Conservation (phyloP, 2,888 invertebrate genomes). For the Xestia c-nigrum region DNA sequence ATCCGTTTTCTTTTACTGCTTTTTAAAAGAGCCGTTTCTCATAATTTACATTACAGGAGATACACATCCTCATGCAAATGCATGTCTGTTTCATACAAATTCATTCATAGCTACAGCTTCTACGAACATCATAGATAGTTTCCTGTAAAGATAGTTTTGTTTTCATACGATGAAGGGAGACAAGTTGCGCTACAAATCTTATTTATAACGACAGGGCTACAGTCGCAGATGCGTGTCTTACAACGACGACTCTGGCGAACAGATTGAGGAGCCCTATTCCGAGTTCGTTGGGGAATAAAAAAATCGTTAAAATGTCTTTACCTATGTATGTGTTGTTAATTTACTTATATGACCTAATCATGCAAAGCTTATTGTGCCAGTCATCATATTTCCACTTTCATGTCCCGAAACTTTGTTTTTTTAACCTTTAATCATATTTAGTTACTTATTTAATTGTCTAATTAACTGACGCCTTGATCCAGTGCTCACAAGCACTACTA, state of each 20-base stretch:
- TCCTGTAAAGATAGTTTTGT: conserved; percentile 27
- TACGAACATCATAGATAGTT: conserved; percentile 2
- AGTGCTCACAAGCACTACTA: background rate
- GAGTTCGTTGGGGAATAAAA: background rate
- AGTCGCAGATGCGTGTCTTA: conserved; percentile 38
- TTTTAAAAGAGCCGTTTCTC: background rate
- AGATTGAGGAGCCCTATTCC: conserved; percentile 34
- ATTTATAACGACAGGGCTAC: conserved; percentile 54
- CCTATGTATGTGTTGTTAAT: background rate
- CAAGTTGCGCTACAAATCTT: conserved; percentile 52
- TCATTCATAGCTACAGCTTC: background rate
- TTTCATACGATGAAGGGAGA: conserved; percentile 28
- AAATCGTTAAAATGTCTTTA: background rate
- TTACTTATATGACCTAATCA: background rate
- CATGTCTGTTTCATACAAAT: background rate
- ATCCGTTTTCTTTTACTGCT: background rate
- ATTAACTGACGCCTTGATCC: background rate
- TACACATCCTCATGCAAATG: background rate
- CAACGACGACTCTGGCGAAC: conserved; percentile 1
- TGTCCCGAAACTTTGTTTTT: background rate
- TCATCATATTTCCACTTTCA: background rate
- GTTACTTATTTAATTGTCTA: background rate
- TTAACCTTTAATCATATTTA: background rate
- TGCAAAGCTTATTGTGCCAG: background rate
- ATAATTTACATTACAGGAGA: background rate